A percentile compares a stretch with the other conserved stretches of the same genome.
Evolutionary conservation across 2,113 vertebrate genomes (phyloP).

Genomic region (Rhabdornis inornatus): DNA sequence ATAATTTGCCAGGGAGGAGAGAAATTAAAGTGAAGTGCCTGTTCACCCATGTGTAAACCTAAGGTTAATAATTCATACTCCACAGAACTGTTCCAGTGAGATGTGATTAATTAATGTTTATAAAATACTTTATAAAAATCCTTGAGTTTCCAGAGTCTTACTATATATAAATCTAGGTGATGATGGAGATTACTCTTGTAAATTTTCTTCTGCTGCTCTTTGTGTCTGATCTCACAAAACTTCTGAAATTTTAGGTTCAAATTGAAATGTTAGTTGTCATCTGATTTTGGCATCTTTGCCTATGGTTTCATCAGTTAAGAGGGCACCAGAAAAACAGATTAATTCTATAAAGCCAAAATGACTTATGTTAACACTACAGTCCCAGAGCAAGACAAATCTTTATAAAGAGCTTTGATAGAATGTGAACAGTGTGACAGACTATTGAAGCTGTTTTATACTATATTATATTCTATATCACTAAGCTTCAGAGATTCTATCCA

Average conservation of each 20-base stretch:
- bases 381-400: conserved; percentile 16
- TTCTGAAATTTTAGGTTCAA: conserved; percentile 21
- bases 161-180: not conserved
- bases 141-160: not conserved
- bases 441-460: not conserved
- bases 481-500: not conserved
- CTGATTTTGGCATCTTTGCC: not conserved
- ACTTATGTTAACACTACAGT: not conserved
- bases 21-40: not conserved
- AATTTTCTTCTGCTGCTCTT: not conserved
- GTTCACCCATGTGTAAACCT: not conserved
- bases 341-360: conserved; percentile 18
- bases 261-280: not conserved
- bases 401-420: not conserved
- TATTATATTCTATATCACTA: not conserved
- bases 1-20: not conserved
- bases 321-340: not conserved
- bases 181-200: not conserved
- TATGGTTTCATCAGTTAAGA: not conserved
- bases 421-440: not conserved
- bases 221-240: not conserved
- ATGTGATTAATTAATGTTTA: conserved; percentile 17
- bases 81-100: not conserved
- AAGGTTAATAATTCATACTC: not conserved
- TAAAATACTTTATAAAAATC: not conserved